Evolutionary conservation across 1,140 invertebrate species (phyloP).

Genomic region (Samia ricini): DNA sequence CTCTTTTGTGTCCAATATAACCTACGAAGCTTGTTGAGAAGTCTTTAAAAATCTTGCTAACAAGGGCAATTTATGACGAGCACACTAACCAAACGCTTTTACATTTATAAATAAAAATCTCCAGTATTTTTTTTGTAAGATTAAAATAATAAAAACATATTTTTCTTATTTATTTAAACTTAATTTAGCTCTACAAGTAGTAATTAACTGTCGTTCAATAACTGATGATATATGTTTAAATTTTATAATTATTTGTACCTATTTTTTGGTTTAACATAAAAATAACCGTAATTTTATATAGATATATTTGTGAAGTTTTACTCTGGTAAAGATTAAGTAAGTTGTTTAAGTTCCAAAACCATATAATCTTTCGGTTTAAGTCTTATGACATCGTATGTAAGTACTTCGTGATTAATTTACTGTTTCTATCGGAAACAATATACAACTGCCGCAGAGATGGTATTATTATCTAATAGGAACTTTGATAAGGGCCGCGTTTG

Average conservation of each 20-base stretch:
- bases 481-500: background rate
- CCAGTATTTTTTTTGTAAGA: no score
- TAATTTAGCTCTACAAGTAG: no score
- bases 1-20: slow-evolving; percentile 48
- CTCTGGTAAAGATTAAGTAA: background rate
- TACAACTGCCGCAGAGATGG: background rate
- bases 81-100: slow-evolving; percentile 3
- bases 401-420: background rate
- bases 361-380: background rate
- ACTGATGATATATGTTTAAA: no score
- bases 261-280: no score
- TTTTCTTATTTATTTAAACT: no score
- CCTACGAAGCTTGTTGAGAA: slow-evolving; percentile 24
- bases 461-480: slow-evolving; percentile 2
- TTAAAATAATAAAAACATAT: no score
- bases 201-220: no score
- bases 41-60: slow-evolving; percentile 29
- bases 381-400: background rate
- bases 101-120: background rate
- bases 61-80: slow-evolving; percentile 24
- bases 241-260: no score
- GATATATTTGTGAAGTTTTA: background rate
- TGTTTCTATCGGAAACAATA: slow-evolving; percentile 9
- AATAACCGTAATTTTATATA: no score
- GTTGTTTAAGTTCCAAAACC: background rate